Evolutionary conservation across 2,797 vertebrate species (phyloP), one percentile per base, ranked within the genome.

Genomic region (Amblyraja radiata): DNA sequence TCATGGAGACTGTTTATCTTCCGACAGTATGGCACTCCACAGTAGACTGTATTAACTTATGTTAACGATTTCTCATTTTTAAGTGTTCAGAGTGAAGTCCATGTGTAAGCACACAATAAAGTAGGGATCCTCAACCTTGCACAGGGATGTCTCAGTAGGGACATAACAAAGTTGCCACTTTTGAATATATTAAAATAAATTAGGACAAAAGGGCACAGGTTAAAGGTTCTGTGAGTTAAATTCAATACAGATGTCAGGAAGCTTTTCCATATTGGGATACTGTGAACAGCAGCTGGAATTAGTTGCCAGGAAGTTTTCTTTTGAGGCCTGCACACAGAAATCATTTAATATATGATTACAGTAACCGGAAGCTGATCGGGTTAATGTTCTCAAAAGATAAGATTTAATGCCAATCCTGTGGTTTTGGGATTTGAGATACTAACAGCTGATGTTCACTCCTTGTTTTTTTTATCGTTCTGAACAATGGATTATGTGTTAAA

Each of bases 121-220:
- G 46, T 25, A 23, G 81, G 81, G 28, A 61, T 58, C 81, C n/a
- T 54, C 81, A 61, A 16, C 61, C 14, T 68, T 88, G 7, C 7
- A 68, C 32, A 36, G 18, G 8, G n/a, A 16, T 88, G 61, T 21
- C 16, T 36, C 61, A 65, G 16, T 21, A 68, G 84, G 9, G 16
- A 36, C 63, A 32, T 54, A 88, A 88, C 7, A 10, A n/a, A 88
- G 58, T 88, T 88, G n/a, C n/a, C 9, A 88, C 61, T 88, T 68
- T 68, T 18, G 3, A 32, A 65, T 68, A 65, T 18, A 16, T 16
- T 88, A 7, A 8, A 36, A 23, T 5, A 32, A 68, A 46, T 46
- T 21, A 88, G n/a, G 83, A 86, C 58, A 86, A 86, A 86, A 86
- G 58, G 61, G 84, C 84, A 88, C 6, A 21, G 84, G 84, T 68